These are phyloP conservation scores for Parambassis ranga DNA, from an alignment of 2,797 vertebrate species.

Conservation along the genomic window DNA sequence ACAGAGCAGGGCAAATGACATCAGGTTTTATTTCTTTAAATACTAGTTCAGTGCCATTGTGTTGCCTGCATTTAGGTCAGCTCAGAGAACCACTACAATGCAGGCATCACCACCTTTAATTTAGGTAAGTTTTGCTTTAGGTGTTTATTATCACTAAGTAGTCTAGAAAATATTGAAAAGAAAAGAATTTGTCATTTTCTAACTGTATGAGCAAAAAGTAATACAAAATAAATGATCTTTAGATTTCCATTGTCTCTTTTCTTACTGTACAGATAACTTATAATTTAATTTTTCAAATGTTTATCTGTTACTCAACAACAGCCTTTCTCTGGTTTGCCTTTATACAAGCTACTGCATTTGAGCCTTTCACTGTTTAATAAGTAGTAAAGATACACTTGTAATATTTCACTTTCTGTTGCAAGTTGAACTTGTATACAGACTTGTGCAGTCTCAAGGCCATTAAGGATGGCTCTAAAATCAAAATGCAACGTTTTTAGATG, in stretches of 20 bases:
- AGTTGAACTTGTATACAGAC: not conserved
- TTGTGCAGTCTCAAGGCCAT: no score
- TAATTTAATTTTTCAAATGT: no score
- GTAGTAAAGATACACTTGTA: no score
- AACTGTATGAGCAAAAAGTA: conserved; percentile 66
- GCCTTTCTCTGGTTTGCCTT: no score
- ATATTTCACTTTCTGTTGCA: no score
- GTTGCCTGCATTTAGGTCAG: conserved; percentile 24
- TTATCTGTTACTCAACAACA: no score
- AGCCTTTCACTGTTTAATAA: no score
- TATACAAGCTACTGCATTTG: no score
- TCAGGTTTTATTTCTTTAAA: conserved; percentile 19
- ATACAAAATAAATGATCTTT: conserved; percentile 71
- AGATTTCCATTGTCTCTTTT: conserved; percentile 47
- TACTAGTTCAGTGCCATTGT: conserved; percentile 21
- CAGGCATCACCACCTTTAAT: conserved; percentile 43
- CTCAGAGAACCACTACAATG: conserved; percentile 37
- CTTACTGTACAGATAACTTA: not conserved
- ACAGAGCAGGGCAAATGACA: not conserved
- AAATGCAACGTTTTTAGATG: no score
- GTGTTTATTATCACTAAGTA: conserved; percentile 69
- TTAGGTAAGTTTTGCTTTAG: conserved; percentile 61
- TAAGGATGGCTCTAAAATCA: no score
- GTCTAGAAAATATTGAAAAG: conserved; percentile 59
- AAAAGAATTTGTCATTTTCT: conserved; percentile 65